Evolutionary conservation across 2,888 invertebrate genomes (phyloP), one percentile per base, ranked within the genome.

Genomic region (Aphodius sticticus): DNA sequence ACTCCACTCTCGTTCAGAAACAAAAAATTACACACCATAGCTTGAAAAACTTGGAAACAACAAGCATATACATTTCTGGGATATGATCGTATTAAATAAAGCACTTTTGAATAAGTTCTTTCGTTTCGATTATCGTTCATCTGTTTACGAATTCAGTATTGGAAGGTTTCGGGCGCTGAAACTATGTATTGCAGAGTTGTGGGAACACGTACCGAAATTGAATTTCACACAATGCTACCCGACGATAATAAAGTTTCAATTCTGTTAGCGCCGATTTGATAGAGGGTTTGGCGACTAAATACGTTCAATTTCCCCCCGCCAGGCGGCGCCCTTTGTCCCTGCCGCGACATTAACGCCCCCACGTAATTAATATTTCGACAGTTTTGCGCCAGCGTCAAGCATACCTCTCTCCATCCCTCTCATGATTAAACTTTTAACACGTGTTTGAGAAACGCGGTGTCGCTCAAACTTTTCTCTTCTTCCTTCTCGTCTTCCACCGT

Each of bases 341-440:
- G 4, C 12, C 12, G 7, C 53, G 53, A 53, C 53, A 53, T 53
- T 53, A 53, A 53, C 53, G 53, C 53, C 53, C 53, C 1, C 53
- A 53, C 53, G 53, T 53, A 53, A 53, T 53, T 53, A 53, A 53
- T 53, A 53, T 53, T 53, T 53, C 53, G 53, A 53, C 53, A 53
- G 53, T 53, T 53, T 53, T 53, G 53, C 53, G 53, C 53, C 9
- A 7, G 53, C 53, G 53, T 7, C 9, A 53, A 53, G 26, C 53
- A 3, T 5, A 53, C 53, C 53, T 5, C 53, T 5, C 53, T 53
- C 53, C 12, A 1, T 53, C 12, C 2, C 12, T 7, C 53, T 9
- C 53, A 53, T 53, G 53, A 7, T 9, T 7, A 12, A 53, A 53
- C 53, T 53, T 53, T 53, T 26, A 26, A 12, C 12, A 12, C 12